Conservation (phyloP, 2,888 invertebrate species). For the Limnephilus lunatus region DNA sequence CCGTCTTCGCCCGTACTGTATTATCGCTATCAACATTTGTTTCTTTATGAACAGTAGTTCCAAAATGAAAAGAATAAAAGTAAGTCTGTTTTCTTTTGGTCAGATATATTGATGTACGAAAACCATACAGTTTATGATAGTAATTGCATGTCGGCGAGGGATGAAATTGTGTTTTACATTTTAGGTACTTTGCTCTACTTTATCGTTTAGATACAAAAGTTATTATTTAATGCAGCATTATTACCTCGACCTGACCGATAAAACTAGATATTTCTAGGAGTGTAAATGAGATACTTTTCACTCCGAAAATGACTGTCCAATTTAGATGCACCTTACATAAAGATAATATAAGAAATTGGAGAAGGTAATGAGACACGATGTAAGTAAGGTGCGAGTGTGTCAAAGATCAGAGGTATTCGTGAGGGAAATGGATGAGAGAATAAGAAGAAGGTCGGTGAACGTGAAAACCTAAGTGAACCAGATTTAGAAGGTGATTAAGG, state of each 20-base stretch:
- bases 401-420: not conserved
- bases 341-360: not conserved
- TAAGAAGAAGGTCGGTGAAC: not conserved
- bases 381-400: not conserved
- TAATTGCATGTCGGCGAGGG: too few species aligned
- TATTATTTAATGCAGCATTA: not conserved
- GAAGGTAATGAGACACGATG: not conserved
- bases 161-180: too few species aligned
- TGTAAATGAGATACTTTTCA: not conserved
- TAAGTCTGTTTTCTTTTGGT: too few species aligned
- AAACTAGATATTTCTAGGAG: not conserved
- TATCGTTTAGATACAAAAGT: not conserved
- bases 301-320: not conserved
- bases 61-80: too few species aligned
- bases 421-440: not conserved
- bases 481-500: not conserved
- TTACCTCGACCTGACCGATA: not conserved
- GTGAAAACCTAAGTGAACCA: not conserved
- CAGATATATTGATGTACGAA: too few species aligned
- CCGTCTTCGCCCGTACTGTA: too few species aligned
- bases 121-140: too few species aligned
- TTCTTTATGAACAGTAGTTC: too few species aligned
- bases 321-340: not conserved
- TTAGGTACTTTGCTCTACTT: too few species aligned
- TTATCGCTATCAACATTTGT: too few species aligned